Evolutionary conservation across 2,888 invertebrate genomes (phyloP).

Genomic region (Mycalesis mineus): DNA sequence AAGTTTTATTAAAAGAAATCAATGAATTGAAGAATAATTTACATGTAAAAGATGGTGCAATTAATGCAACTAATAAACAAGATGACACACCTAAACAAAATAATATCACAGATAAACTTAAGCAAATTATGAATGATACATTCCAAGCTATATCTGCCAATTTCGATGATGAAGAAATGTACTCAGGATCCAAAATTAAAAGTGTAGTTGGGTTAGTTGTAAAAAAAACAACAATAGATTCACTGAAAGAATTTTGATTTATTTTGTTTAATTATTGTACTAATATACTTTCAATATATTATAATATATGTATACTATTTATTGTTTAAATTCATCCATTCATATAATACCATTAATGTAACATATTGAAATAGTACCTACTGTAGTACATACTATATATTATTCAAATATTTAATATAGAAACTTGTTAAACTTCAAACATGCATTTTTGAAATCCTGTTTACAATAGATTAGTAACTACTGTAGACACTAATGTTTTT

Average conservation of each 20-base stretch:
- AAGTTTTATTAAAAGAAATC: conserved; percentile 36
- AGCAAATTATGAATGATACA: conserved; percentile 65
- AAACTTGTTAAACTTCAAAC: no score
- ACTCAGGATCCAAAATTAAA: conserved; percentile 55
- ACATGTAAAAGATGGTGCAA: conserved; percentile 25
- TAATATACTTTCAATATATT: not conserved
- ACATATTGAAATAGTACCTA: no score
- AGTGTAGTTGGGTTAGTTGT: conserved; percentile 52
- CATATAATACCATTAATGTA: no score
- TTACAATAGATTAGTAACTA: no score
- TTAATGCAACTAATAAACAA: conserved; percentile 30
- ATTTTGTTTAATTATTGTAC: not conserved
- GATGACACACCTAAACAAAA: conserved; percentile 28
- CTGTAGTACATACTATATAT: no score
- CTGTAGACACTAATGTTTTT: no score
- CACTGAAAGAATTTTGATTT: conserved; percentile 33
- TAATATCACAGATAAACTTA: conserved; percentile 35
- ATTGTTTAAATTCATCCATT: no score
- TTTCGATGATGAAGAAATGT: conserved; percentile 48
- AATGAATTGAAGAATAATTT: conserved; percentile 36
- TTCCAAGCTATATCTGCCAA: conserved; percentile 54
- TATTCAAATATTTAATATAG: no score
- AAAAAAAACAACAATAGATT: conserved; percentile 56
- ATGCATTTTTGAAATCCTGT: no score
- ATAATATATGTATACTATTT: no score